These are phyloP conservation scores for Ceyx cyanopectus DNA, from an alignment of 2,113 vertebrate genomes.

Conservation along the genomic window DNA sequence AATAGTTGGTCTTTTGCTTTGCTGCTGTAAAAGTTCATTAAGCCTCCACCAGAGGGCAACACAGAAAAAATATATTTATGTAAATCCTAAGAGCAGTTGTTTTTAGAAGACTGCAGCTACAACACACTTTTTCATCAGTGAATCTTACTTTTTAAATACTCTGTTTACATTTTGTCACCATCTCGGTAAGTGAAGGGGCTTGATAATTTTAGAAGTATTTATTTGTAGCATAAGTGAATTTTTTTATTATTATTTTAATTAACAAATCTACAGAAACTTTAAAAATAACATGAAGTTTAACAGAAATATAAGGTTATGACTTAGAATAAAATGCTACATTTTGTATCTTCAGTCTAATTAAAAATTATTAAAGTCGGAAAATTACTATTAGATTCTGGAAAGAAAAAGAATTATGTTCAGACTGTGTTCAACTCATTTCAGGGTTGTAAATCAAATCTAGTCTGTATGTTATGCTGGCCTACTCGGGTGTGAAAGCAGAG, in stretches of 20 bases:
- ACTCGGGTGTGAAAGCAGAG: not conserved
- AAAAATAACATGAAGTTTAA: not conserved
- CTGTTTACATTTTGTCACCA: not conserved
- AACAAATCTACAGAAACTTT: not conserved
- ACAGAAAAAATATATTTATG: conserved; percentile 36
- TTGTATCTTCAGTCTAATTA: not conserved
- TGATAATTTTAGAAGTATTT: not conserved
- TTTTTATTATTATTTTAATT: not conserved
- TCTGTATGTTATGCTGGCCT: not conserved
- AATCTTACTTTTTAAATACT: not conserved
- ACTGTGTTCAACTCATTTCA: not conserved
- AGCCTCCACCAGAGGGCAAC: conserved; percentile 80
- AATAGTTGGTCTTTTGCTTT: not conserved
- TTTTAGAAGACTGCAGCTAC: not conserved
- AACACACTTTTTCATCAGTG: not conserved
- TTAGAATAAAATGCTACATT: not conserved
- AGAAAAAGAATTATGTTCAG: not conserved
- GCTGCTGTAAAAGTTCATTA: conserved; percentile 5
- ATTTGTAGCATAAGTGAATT: not conserved
- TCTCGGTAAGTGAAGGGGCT: not conserved
- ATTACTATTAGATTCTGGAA: not conserved
- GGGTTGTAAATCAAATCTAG: not conserved
- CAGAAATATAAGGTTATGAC: not conserved
- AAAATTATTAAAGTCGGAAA: not conserved
- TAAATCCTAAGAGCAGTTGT: not conserved